A percentile compares a stretch with the other conserved stretches of the same genome.
These are phyloP conservation scores for Drosophila hamatofila DNA, from an alignment of 2,888 invertebrate genomes.

Conservation along the genomic window DNA sequence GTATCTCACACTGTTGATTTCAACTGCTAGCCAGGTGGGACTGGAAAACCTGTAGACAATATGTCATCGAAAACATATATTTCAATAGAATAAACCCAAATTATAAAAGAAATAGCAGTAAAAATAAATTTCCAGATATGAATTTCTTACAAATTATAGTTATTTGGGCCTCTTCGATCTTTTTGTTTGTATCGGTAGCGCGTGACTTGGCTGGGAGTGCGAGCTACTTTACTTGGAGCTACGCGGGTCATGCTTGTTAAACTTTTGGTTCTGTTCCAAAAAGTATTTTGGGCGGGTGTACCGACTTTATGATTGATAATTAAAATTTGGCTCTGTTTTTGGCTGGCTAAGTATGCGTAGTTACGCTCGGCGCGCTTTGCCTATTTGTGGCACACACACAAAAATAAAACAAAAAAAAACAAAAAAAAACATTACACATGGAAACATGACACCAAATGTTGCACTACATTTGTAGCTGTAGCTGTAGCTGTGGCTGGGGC, in stretches of 20 bases:
- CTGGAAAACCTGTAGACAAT: too few species aligned
- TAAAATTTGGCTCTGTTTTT: conserved; percentile 56
- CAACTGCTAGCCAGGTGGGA: too few species aligned
- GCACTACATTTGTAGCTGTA: conserved; percentile 68
- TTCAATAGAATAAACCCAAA: background rate
- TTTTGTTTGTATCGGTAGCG: conserved; percentile 27
- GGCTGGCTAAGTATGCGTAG: conserved; percentile 46
- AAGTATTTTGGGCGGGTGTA: conserved; percentile 66
- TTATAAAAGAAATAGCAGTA: background rate
- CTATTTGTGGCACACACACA: conserved; percentile 34
- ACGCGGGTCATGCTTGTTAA: conserved; percentile 70
- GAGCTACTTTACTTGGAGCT: conserved; percentile 17
- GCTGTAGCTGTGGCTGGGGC: conserved; percentile 32
- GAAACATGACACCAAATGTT: conserved; percentile 63
- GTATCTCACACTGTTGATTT: too few species aligned
- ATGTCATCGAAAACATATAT: background rate
- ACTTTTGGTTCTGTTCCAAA: conserved; percentile 79
- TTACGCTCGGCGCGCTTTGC: conserved; percentile 52
- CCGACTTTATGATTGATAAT: conserved; percentile 63
- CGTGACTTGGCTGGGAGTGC: conserved; percentile 32
- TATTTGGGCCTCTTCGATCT: conserved; percentile 19
- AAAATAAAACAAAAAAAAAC: conserved; percentile 19
- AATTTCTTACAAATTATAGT: conserved; percentile 22
- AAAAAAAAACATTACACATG: conserved; percentile 44
- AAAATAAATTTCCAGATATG: conserved; percentile 17